A percentile compares a stretch with the other conserved stretches of the same genome.
phyloP scores from a whole-genome alignment of 2,797 vertebrate genomes.

The Perodicticus potto region DNA sequence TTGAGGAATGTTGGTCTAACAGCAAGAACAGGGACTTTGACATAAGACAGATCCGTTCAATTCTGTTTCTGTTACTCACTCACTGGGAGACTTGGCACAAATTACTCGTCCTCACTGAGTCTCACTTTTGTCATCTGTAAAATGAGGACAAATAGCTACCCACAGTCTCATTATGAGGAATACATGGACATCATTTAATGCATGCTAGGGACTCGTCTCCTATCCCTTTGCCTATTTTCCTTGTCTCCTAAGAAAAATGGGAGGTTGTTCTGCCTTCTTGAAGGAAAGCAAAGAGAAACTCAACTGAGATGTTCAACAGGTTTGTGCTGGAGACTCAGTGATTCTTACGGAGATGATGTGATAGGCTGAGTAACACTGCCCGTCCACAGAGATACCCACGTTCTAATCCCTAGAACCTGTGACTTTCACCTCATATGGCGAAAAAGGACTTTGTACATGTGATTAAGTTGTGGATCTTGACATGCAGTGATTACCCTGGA shows the following conservation, averaged over 20 bases:
- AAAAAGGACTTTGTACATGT: background rate
- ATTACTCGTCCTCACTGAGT: background rate
- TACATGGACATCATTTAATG: background rate
- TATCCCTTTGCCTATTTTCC: background rate
- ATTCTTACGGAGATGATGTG: background rate
- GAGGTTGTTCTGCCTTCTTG: background rate
- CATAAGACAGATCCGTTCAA: background rate
- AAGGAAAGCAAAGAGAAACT: conserved; percentile 18
- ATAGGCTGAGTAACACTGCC: background rate
- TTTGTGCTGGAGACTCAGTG: background rate
- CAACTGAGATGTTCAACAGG: background rate
- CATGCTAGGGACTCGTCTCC: background rate
- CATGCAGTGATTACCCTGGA: background rate
- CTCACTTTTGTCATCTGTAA: background rate
- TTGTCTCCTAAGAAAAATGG: background rate
- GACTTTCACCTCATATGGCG: background rate
- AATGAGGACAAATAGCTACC: background rate
- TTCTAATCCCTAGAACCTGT: background rate
- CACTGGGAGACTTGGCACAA: background rate
- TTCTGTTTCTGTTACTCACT: background rate
- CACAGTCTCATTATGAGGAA: background rate
- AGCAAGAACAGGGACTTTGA: background rate
- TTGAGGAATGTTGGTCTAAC: background rate
- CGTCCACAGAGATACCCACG: background rate
- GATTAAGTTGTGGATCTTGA: background rate